Base-by-base conservation (phyloP, 2,888 invertebrate genomes). In the Cinara cedri region DNA sequence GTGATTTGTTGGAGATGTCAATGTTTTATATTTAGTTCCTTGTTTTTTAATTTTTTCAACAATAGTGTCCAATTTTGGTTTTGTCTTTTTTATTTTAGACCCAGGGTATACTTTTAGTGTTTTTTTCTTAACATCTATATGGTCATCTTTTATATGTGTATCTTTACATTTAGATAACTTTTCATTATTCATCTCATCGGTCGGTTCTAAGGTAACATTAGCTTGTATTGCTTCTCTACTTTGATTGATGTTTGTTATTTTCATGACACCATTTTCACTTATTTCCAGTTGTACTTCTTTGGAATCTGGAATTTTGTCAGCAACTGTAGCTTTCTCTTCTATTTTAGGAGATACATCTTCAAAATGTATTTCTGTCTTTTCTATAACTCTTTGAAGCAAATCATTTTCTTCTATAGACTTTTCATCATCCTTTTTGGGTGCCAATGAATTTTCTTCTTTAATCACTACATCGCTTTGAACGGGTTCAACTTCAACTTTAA, bases 251-350 rank as follows among this genome's bases (percentile, higher is more conserved):
- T 78, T 88, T 1, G 88, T 88, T 49, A 90, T 88, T 83, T 89
- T 89, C 88, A 90, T 90, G 24, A 89, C 89, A 63, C 90, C 90
- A 82, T 88, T 90, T 84, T 90, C 90, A 81, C 90, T 90, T 72
- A 90, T 90, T 83, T 89, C 87, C 62, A 90, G 84, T 83, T 90
- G 90, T 62, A 90, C 90, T 85, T 90, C 90, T 83, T 90, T 90
- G 88, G 89, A 89, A 72, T 88, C 88, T 44, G 86, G 84, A 24
- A 85, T 85, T 14, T 85, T 76, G 62, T 81, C 78, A 46, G 55
- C 57, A 57, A 51, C 24, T 26, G 24, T 66, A 60, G 60, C 19
- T 26, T 72, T 81, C 55, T 72, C 72, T 24, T 72, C 55, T 26
- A 42, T 9, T 62, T 66, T 76, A 21, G 46, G 44, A 4, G 11